These are phyloP conservation scores for Marmota monax DNA, from an alignment of 2,113 vertebrate species.

Conservation along the genomic window DNA sequence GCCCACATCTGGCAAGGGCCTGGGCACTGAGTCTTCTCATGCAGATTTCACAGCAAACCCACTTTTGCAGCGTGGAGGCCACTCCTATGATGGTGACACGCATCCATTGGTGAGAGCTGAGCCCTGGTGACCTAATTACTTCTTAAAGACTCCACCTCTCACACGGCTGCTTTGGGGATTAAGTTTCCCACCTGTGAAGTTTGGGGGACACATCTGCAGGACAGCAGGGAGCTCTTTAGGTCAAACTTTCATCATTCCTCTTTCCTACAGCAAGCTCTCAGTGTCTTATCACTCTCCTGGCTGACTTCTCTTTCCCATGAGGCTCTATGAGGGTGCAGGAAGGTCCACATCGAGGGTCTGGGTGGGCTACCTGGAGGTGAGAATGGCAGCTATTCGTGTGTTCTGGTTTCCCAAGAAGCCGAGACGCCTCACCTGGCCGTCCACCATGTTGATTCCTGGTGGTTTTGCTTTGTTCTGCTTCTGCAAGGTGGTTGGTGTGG, in stretches of 20 bases:
- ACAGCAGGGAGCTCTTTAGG: background rate
- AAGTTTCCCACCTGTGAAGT: background rate
- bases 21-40: background rate
- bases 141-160: background rate
- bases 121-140: no score
- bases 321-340: background rate
- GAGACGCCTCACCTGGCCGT: background rate
- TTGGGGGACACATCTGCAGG: background rate
- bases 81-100: background rate
- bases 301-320: background rate
- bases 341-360: background rate
- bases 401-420: background rate
- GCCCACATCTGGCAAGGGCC: background rate
- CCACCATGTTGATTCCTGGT: background rate
- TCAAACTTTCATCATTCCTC: no score
- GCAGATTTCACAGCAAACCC: background rate
- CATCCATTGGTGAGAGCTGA: background rate
- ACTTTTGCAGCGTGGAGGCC: background rate
- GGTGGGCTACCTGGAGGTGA: background rate
- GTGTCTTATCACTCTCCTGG: background rate
- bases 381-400: background rate
- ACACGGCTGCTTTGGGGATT: background rate
- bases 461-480: background rate
- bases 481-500: background rate
- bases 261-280: no score